Percentiles rank a stretch among this genome's conserved stretches.
Conservation (phyloP, 2,888 invertebrate species). For the Mesochorus sp. region DNA sequence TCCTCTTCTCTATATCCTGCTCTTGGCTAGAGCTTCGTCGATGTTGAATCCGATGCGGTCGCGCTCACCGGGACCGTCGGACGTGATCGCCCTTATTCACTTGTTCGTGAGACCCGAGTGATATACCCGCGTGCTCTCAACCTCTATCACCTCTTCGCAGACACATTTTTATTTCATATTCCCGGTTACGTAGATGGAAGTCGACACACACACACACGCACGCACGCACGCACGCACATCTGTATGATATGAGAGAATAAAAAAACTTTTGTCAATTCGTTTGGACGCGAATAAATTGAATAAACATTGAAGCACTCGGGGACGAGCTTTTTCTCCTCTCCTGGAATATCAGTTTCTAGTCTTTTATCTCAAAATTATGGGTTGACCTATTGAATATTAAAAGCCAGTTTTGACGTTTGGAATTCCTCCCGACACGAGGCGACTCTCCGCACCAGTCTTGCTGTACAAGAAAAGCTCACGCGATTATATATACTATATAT, state of each 20-base stretch:
- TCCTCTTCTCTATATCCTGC: not conserved
- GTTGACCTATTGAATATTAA: too few species aligned
- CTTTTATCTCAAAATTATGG: too few species aligned
- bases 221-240: not conserved
- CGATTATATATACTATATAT: too few species aligned
- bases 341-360: too few species aligned
- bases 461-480: not conserved
- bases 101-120: conserved; percentile 9
- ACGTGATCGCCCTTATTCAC: conserved; percentile 49
- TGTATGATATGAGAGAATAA: not conserved
- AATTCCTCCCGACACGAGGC: not conserved
- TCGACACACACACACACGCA: not conserved
- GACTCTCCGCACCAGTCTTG: too few species aligned
- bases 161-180: not conserved
- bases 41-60: not conserved
- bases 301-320: not conserved
- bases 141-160: conserved; percentile 12
- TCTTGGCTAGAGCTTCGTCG: not conserved
- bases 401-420: not conserved
- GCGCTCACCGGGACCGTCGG: conserved; percentile 50
- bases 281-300: not conserved
- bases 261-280: not conserved
- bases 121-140: not conserved
- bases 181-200: not conserved
- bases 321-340: not conserved